phyloP scores from a whole-genome alignment of 2,797 vertebrate species.

The Coracias cyanogaster region DNA sequence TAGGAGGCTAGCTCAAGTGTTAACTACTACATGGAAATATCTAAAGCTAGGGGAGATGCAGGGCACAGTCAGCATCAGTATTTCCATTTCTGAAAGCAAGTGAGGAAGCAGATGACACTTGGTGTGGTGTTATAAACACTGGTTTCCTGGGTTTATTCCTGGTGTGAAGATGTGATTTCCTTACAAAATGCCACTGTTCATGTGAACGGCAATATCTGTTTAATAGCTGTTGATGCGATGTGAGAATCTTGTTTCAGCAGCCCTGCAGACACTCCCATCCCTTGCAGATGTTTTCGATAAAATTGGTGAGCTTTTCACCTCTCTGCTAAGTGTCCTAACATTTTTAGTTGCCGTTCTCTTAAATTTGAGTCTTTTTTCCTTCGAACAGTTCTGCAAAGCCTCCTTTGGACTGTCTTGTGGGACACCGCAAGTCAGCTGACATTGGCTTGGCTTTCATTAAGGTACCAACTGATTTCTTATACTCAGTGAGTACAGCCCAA shows the following conservation, averaged over 20 bases:
- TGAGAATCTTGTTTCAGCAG: not conserved
- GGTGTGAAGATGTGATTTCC: not conserved
- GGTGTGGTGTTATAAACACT: not conserved
- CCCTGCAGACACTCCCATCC: not conserved
- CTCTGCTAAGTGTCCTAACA: not conserved
- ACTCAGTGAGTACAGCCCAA: accelerated
- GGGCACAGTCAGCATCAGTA: accelerated
- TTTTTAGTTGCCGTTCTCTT: not conserved
- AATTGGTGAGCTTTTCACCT: not conserved
- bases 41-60: not conserved
- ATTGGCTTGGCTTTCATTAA: not conserved
- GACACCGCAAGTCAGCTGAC: not conserved
- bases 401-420: not conserved
- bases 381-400: not conserved
- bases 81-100: not conserved
- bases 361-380: not conserved
- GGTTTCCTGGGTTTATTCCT: not conserved
- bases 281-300: not conserved
- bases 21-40: not conserved
- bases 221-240: not conserved
- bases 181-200: not conserved
- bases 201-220: not conserved
- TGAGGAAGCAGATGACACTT: not conserved
- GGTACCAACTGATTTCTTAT: not conserved
- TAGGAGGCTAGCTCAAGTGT: not conserved